phyloP scores from a whole-genome alignment of 2,888 invertebrate genomes.

The Eupithecia centaureata region DNA sequence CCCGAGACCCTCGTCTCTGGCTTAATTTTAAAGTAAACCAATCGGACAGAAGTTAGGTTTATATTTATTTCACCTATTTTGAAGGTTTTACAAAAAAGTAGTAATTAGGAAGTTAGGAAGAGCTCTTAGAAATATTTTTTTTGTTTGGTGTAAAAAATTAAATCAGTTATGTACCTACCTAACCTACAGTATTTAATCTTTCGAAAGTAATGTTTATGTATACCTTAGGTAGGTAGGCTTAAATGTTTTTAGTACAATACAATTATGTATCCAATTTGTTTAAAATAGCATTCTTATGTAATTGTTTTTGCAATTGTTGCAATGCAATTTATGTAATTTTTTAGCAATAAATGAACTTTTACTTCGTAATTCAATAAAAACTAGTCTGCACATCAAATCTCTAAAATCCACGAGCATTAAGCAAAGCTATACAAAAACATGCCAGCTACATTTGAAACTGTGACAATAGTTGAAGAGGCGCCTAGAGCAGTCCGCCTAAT shows the following conservation, averaged over 20 bases:
- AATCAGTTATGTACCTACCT: no score
- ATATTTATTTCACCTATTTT: not conserved
- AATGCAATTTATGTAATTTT: no score
- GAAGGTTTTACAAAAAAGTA: not conserved
- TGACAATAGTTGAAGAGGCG: slow-evolving; percentile 7
- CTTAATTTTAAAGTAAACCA: not conserved
- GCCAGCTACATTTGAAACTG: not conserved
- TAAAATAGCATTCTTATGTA: no score
- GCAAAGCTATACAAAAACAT: not conserved
- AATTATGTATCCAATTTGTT: no score
- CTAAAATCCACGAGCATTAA: not conserved
- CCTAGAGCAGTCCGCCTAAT: slow-evolving; percentile 20
- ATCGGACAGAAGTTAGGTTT: not conserved
- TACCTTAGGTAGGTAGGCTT: no score
- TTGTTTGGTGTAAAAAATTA: not conserved
- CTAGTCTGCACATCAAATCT: not conserved
- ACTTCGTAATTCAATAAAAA: no score
- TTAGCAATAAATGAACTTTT: no score
- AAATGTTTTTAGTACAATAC: no score
- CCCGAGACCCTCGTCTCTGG: not conserved
- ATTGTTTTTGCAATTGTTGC: no score
- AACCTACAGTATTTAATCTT: no score
- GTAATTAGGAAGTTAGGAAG: not conserved
- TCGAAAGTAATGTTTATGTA: no score
- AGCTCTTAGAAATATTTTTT: not conserved